Percentiles rank a stretch among this genome's conserved stretches.
Evolutionary conservation across 2,888 invertebrate genomes (phyloP).

Genomic region (Erynnis tages): DNA sequence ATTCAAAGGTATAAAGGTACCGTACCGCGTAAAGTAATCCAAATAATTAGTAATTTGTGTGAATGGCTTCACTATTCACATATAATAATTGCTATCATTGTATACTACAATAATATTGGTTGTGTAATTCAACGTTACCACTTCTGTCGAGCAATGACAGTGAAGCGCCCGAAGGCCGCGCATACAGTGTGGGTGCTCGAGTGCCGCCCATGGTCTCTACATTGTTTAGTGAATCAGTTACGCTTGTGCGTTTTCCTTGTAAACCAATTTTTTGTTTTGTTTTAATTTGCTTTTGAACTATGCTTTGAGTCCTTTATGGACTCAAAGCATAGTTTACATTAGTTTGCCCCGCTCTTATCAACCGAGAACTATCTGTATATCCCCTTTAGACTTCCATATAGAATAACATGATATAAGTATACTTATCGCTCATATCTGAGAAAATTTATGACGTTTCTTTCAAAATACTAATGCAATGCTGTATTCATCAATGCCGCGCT

Average conservation of each 20-base stretch:
- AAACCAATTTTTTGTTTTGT: background rate
- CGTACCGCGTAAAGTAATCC: no score
- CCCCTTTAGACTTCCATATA: background rate
- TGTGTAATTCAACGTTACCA: conserved; percentile 4
- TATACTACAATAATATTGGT: conserved; percentile 3
- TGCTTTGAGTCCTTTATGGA: conserved; percentile 3
- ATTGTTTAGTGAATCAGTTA: conserved; percentile 9
- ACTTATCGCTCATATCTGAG: conserved; percentile 36
- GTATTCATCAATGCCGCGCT: conserved; percentile 74
- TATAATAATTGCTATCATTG: conserved; percentile 13
- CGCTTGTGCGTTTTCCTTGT: conserved; percentile 16
- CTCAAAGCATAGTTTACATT: conserved; percentile 20
- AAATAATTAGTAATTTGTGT: no score
- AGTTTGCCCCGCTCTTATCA: conserved; percentile 28
- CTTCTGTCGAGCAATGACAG: conserved; percentile 39
- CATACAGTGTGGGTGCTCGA: conserved; percentile 49
- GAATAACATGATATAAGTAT: conserved; percentile 17
- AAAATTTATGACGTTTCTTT: conserved; percentile 28
- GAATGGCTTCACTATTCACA: conserved; percentile 13
- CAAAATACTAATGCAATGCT: conserved; percentile 68
- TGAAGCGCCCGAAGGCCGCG: conserved; percentile 42
- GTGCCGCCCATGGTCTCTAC: conserved; percentile 51
- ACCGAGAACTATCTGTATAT: no score
- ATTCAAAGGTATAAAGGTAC: no score
- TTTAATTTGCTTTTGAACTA: conserved; percentile 6